Evolutionary conservation across 2,113 vertebrate species (phyloP), one percentile per base, ranked within the genome.

Genomic region (Azemiops feae): DNA sequence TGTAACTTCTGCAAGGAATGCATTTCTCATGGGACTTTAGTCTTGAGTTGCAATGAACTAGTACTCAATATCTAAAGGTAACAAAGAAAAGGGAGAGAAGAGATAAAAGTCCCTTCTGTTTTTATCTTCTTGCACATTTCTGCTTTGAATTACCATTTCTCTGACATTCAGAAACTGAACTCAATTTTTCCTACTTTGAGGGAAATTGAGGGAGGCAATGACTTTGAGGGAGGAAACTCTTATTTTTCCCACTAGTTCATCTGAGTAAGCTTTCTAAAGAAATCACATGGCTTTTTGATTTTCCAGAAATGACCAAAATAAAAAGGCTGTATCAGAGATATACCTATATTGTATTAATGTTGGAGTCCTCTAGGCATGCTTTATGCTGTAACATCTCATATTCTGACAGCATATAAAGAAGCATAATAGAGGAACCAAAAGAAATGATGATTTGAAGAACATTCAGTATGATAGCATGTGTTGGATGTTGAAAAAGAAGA

Each of bases 351-450:
- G 57, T 94, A 89, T 91, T 95, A 89, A 89, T 92, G 92, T 91
- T 92, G 0, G 0, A 27, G 43, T 0, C 92, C 91, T 94, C 94
- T 94, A 94, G 85, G 90, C 89, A 16, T 85, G 93, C 5, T 92
- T 90, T 64, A 92, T 60, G 7, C 90, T 92, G 47, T 53, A 18
- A 95, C 95, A 93, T 74, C 50, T 81, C 87, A 94, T 81, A 93
- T 86, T 55, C 47, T 95, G 90, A 50, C 93, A 94, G 95, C 94
- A 94, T 95, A 89, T 39, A 20, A 81, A 81, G 34, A 93, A 96
- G 64, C 81, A 93, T 91, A 85, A 39, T 93, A 95, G 93, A 95
- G 94, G 50, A 95, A 39, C 69, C 92, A 74, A 96, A 97, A 94
- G 89, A 96, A 95, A 92, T n/a, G 10, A 5, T 25, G 87, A 60